Evolutionary conservation across 2,113 vertebrate species (phyloP), one percentile per base, ranked within the genome.

Genomic region (Grus americana): DNA sequence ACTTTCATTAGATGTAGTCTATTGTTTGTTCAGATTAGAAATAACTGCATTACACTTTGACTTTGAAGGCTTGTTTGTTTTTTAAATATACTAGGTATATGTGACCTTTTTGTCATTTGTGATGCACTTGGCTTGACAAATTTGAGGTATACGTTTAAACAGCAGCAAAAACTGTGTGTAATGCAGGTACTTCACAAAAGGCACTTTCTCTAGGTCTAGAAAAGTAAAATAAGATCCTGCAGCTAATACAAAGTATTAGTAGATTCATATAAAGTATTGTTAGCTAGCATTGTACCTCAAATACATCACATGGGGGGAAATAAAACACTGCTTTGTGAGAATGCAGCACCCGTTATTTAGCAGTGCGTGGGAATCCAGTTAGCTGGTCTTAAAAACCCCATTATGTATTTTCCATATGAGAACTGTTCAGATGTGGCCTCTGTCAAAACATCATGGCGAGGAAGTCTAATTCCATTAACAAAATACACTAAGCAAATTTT

Each of bases 11-110:
- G 75, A 59, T 67, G 92, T 66, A 58, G 46, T 90, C 92, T 96
- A 89, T 96, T 96, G 95, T 97, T 95, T 86, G 95, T 76, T 97
- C 84, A 63, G 72, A 93, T 96, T 97, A 93, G 97, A 97, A 97
- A 95, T 94, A 94, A 90, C 94, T 91, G 89, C 94, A 86, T 96
- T 97, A 83, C 94, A 93, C 95, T 97, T 92, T 92, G 95, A 95
- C 95, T 95, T 97, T 93, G 95, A 94, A 95, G 92, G 67, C 86
- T 93, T 89, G 86, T 93, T 89, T 96, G 66, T 92, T 95, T 95
- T 96, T 95, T 91, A 95, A 92, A 95, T 92, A 86, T 76, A 94
- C 84, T 83, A 76, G 79, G 32, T 95, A 74, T 89, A 36, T 47
- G 78, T 87, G 95, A 97, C 94, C 94, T 96, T 94, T 96, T 95